Conservation (phyloP, 2,113 vertebrate genomes). For the Dromaius novaehollandiae region DNA sequence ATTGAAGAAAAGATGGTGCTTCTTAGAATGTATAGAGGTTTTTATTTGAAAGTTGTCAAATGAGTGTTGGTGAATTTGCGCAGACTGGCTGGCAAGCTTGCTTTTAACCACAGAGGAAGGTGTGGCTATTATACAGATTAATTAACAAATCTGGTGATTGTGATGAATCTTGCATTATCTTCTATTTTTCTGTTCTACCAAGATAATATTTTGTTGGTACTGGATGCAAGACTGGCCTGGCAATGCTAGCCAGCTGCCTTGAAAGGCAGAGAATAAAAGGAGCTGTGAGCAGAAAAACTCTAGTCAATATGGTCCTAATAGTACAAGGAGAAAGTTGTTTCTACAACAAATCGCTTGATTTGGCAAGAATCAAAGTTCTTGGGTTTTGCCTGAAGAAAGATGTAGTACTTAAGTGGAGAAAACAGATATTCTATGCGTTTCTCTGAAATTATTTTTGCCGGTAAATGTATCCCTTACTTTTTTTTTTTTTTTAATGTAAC, state of each 20-base stretch:
- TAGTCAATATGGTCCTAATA: background rate
- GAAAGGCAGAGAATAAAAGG: background rate
- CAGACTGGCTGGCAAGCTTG: background rate
- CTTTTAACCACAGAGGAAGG: background rate
- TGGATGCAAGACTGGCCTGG: rapidly evolving
- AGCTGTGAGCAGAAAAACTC: background rate
- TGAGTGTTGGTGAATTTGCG: background rate
- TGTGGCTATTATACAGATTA: background rate
- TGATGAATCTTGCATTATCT: background rate
- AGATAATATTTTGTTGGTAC: background rate
- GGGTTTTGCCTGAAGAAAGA: background rate
- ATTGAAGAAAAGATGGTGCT: background rate
- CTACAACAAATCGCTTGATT: background rate
- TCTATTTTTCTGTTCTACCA: background rate
- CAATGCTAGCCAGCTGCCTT: background rate
- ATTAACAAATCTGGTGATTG: background rate
- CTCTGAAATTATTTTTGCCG: background rate
- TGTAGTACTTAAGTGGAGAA: background rate
- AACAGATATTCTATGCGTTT: background rate
- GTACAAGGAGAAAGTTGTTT: background rate
- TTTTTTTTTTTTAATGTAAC: background rate
- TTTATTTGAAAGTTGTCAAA: background rate
- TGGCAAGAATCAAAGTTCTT: background rate
- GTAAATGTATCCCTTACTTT: background rate
- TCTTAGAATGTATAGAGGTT: background rate